Conservation (phyloP, 2,113 vertebrate species). For the Pteropus alecto region DNA sequence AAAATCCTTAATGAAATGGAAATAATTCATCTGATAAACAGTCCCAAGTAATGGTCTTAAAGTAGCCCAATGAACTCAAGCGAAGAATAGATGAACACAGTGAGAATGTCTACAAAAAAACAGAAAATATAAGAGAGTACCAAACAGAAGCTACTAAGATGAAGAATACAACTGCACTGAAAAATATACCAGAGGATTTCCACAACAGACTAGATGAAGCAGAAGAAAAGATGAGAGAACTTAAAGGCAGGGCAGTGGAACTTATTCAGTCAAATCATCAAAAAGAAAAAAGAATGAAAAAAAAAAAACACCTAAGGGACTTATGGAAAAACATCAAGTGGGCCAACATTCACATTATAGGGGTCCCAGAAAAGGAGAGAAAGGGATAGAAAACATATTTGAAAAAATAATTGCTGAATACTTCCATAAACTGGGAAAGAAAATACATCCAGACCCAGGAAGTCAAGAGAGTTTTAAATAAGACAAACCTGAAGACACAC, state of each 20-base stretch:
- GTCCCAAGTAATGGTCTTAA: not conserved
- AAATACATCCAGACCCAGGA: not conserved
- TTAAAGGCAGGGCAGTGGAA: not conserved
- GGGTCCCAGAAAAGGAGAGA: not conserved
- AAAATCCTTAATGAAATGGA: not conserved
- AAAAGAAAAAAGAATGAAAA: not conserved
- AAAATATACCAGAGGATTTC: not conserved
- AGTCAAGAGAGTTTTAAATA: not conserved
- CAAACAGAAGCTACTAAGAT: not conserved
- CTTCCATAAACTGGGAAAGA: not conserved
- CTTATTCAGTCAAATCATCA: not conserved
- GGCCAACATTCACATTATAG: not conserved
- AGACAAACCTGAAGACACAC: not conserved
- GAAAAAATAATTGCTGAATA: not conserved
- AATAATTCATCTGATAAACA: not conserved
- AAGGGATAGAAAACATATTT: not conserved
- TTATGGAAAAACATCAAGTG: not conserved
- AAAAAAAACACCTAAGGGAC: not conserved
- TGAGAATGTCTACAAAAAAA: not conserved
- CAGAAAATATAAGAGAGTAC: not conserved
- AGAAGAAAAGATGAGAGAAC: not conserved
- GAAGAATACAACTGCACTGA: not conserved
- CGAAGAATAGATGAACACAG: not conserved
- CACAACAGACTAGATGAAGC: not conserved
- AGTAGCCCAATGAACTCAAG: not conserved